phyloP scores from a whole-genome alignment of 1,140 invertebrate genomes.

The Neodiprion pinetum region DNA sequence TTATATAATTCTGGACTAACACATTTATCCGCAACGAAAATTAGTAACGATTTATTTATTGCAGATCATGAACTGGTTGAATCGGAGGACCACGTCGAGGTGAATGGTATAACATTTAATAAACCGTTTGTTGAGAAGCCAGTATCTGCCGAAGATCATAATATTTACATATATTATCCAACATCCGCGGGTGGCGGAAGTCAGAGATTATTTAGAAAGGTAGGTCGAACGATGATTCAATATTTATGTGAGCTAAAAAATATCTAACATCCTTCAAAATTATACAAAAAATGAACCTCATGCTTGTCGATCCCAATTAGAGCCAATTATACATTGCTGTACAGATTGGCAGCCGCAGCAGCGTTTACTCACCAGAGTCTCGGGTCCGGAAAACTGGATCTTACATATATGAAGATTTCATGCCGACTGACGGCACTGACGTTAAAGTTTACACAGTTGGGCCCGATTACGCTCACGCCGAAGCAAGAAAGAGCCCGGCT shows the following conservation, averaged over 20 bases:
- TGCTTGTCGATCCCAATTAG: slow-evolving; percentile 20
- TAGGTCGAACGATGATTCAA: slow-evolving; percentile 58
- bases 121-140: slow-evolving; percentile 99
- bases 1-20: slow-evolving; percentile 27
- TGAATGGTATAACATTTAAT: slow-evolving; percentile 96
- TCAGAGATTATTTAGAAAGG: slow-evolving; percentile 96
- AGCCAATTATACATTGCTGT: slow-evolving; percentile 37
- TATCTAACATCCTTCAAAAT: background rate
- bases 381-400: slow-evolving; percentile 96
- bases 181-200: slow-evolving; percentile 97
- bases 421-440: slow-evolving; percentile 95
- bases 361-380: slow-evolving; percentile 97
- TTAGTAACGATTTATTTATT: slow-evolving; percentile 42
- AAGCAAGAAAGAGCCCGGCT: slow-evolving; percentile 97
- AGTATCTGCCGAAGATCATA: slow-evolving; percentile 98
- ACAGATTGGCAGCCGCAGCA: slow-evolving; percentile 96
- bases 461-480: slow-evolving; percentile 98
- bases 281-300: background rate
- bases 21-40: background rate
- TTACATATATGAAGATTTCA: slow-evolving; percentile 99
- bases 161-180: slow-evolving; percentile 99
- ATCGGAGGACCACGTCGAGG: slow-evolving; percentile 98
- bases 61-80: slow-evolving; percentile 92
- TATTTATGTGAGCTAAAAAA: background rate
- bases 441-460: slow-evolving; percentile 90